Evolutionary conservation across 1,140 invertebrate species (phyloP), one percentile per base, ranked within the genome.

Genomic region (Aphaenogaster floridana): DNA sequence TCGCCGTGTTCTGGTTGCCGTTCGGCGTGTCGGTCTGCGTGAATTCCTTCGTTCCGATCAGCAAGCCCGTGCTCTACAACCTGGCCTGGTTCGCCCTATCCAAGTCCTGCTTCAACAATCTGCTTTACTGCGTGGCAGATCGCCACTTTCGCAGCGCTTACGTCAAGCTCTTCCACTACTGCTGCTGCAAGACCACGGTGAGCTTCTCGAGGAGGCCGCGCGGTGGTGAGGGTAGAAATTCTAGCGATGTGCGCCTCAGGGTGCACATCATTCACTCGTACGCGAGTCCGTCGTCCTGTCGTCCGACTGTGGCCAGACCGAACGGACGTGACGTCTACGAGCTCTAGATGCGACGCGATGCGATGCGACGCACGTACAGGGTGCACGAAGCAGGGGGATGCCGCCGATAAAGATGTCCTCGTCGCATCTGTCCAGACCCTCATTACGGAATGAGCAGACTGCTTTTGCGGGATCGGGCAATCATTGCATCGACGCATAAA

Each of bases 201-300:
- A 97, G 97, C 36, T 97, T 97, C 80, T 97, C 97, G 0, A 95
- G 97, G 9, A 95, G 97, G 78, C 95, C 97, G 15, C 93, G 97
- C 42, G 69, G 80, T 4, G 95, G 96, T n/a, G 96, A 96, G 36
- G 89, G 93, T n/a, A 92, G 96, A 0, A 96, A 96, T 2, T 95
- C 96, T 0, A 96, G 96, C 7, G 97, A 98, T 71, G 97, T 98
- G 3, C 88, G 93, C 13, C 92, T 95, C 0, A 94, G 97, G 28
- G 97, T 98, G 3, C 97, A 98, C 92, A 98, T 98, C 50, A 97
- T 98, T 92, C 97, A 97, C 92, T 96, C 96, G n/a, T 96, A 97
- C 86, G 96, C 96, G 48, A 97, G 96, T 89, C 96, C 97, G 4
- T 92, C 92, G 17, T 92, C 95, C 11, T 93, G 94, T 74, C 92